These are phyloP conservation scores for Furnarius figulus DNA, from an alignment of 2,113 vertebrate species.

Conservation along the genomic window DNA sequence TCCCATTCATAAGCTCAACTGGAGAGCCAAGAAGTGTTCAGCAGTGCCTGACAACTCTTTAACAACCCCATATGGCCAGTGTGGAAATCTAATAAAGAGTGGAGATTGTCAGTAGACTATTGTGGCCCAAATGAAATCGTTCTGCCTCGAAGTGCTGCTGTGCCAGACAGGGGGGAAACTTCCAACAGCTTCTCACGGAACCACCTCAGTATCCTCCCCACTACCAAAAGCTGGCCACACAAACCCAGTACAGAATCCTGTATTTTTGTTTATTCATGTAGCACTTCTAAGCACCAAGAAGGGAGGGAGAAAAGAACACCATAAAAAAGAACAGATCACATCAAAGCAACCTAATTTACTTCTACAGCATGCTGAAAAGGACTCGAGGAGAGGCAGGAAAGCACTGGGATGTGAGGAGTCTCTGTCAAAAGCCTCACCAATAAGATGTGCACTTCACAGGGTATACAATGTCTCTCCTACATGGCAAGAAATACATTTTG, in stretches of 20 bases:
- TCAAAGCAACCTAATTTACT: not conserved
- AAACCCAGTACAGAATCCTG: not conserved
- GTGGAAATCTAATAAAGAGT: not conserved
- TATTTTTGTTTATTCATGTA: not conserved
- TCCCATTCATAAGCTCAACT: not conserved
- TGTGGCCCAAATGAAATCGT: not conserved
- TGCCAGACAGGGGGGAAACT: not conserved
- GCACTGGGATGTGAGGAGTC: not conserved
- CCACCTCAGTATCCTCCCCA: not conserved
- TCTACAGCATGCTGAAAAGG: not conserved
- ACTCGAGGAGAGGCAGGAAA: not conserved
- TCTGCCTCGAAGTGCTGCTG: not conserved
- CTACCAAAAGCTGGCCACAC: not conserved
- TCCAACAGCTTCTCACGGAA: not conserved
- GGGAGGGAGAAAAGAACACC: not conserved
- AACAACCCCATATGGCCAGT: not conserved
- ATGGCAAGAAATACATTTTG: not conserved
- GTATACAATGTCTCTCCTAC: not conserved
- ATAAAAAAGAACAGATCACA: not conserved
- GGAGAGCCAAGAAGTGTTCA: not conserved
- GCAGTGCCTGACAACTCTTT: not conserved
- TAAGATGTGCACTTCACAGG: fast-evolving
- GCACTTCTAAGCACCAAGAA: not conserved
- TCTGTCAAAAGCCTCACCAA: not conserved
- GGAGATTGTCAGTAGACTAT: not conserved